Evolutionary conservation across 2,888 invertebrate genomes (phyloP).

Genomic region (Nomada ferruginata): DNA sequence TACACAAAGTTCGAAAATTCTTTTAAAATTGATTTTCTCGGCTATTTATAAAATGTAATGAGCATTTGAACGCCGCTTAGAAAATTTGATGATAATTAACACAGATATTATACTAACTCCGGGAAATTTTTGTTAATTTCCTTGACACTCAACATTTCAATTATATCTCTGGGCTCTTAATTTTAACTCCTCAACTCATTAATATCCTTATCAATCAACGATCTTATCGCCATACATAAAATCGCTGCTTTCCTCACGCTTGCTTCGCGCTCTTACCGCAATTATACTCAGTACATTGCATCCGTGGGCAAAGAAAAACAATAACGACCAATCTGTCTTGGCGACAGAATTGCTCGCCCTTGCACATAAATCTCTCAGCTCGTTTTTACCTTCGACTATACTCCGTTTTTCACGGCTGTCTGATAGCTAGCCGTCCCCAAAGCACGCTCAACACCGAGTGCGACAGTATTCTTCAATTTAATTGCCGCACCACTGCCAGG

Average conservation of each 20-base stretch:
- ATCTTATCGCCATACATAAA: not conserved
- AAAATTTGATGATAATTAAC: too few relatives aligned
- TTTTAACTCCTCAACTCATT: not conserved
- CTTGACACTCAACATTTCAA: too few relatives aligned
- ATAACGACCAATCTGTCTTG: constrained; percentile 32
- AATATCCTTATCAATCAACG: not conserved
- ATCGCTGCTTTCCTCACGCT: not conserved
- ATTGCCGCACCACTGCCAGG: constrained; percentile 37
- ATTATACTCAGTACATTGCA: constrained; percentile 12
- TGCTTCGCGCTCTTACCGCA: not conserved
- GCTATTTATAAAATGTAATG: too few relatives aligned
- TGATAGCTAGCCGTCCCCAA: constrained; percentile 43
- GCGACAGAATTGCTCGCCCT: constrained; percentile 16
- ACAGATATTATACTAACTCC: too few relatives aligned
- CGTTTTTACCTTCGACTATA: not conserved
- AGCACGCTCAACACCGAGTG: constrained; percentile 25
- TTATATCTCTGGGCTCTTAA: too few relatives aligned
- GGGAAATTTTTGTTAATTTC: too few relatives aligned
- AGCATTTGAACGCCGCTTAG: too few relatives aligned
- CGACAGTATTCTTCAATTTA: constrained; percentile 60
- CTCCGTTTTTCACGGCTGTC: constrained; percentile 24
- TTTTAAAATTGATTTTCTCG: too few relatives aligned
- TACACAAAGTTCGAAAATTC: too few relatives aligned
- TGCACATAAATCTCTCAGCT: constrained; percentile 49
- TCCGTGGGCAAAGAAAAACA: constrained; percentile 7